Percentiles rank a stretch among this genome's conserved stretches.
phyloP scores from a whole-genome alignment of 2,888 invertebrate species.

The Drosophila mulleri region DNA sequence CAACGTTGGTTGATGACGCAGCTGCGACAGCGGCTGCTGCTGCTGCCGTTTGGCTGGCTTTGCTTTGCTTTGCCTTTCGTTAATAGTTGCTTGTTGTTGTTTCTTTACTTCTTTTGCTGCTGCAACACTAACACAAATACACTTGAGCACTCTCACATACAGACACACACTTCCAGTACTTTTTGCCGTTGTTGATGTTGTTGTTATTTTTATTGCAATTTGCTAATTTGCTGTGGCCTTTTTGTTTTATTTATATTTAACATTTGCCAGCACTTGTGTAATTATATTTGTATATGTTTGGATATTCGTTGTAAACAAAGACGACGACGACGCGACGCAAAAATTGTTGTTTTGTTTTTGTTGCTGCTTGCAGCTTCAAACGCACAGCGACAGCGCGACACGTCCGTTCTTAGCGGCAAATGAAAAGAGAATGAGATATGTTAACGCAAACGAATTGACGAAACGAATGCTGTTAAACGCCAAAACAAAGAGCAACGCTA shows the following conservation, averaged over 20 bases:
- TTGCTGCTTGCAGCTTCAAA: slow-evolving; percentile 44
- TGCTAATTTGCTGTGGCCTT: slow-evolving; percentile 25
- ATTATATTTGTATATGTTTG: slow-evolving; percentile 4
- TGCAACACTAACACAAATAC: slow-evolving; percentile 18
- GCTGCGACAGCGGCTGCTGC: slow-evolving; percentile 44
- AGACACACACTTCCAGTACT: slow-evolving; percentile 16
- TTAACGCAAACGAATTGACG: slow-evolving; percentile 41
- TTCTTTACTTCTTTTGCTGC: slow-evolving; percentile 13
- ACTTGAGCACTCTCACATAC: background rate
- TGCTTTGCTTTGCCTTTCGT: slow-evolving; percentile 27
- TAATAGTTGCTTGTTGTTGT: slow-evolving; percentile 23
- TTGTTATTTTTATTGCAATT: slow-evolving; percentile 35
- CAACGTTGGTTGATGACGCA: slow-evolving; percentile 56
- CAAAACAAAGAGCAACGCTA: slow-evolving; percentile 13
- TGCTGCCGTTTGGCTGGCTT: slow-evolving; percentile 34
- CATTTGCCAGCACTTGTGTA: slow-evolving; percentile 8
- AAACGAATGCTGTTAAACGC: slow-evolving; percentile 12
- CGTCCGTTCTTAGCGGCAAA: slow-evolving; percentile 61
- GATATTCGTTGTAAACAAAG: slow-evolving; percentile 45
- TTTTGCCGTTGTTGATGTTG: slow-evolving; percentile 20
- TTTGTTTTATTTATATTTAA: slow-evolving; percentile 17
- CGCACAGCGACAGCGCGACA: slow-evolving; percentile 59
- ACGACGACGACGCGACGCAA: slow-evolving; percentile 49
- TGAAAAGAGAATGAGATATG: slow-evolving; percentile 61
- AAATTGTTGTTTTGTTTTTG: slow-evolving; percentile 50